phyloP scores from a whole-genome alignment of 2,888 invertebrate genomes.

The Thereva unica region DNA sequence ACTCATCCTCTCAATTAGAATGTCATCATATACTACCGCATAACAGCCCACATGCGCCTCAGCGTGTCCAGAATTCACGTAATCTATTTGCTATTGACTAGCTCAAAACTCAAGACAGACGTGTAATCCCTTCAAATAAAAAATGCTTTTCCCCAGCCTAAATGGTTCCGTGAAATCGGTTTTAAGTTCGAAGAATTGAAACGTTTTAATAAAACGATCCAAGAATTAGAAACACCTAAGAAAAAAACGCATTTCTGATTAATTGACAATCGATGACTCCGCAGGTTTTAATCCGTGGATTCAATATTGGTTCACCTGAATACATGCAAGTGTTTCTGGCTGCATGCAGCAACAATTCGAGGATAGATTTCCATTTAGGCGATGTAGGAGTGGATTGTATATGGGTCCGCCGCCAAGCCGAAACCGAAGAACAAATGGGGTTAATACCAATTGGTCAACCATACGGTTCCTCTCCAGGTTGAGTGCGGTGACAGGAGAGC shows the following conservation, averaged over 20 bases:
- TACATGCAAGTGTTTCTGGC: constrained; percentile 14
- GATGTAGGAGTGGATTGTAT: too few relatives aligned
- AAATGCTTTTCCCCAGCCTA: constrained; percentile 37
- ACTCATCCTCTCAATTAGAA: too few relatives aligned
- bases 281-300: constrained; percentile 37
- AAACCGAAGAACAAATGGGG: not conserved
- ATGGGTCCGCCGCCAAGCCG: too few relatives aligned
- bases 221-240: constrained; percentile 56
- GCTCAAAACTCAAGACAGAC: constrained; percentile 31
- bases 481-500: constrained; percentile 19
- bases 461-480: constrained; percentile 25
- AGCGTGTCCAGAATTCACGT: constrained; percentile 22
- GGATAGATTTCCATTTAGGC: too few relatives aligned
- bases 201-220: constrained; percentile 51
- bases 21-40: too few relatives aligned
- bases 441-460: constrained; percentile 14
- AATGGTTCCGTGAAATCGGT: constrained; percentile 41
- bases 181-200: constrained; percentile 37
- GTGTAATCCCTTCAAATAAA: constrained; percentile 23
- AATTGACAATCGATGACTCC: constrained; percentile 41
- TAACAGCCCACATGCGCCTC: too few relatives aligned
- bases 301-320: constrained; percentile 33
- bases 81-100: constrained; percentile 41
- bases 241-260: constrained; percentile 43
- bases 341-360: not conserved